These are phyloP conservation scores for Isaurus tuberculatus DNA, from an alignment of 92 coral and sea anemone species.

Conservation along the genomic window DNA sequence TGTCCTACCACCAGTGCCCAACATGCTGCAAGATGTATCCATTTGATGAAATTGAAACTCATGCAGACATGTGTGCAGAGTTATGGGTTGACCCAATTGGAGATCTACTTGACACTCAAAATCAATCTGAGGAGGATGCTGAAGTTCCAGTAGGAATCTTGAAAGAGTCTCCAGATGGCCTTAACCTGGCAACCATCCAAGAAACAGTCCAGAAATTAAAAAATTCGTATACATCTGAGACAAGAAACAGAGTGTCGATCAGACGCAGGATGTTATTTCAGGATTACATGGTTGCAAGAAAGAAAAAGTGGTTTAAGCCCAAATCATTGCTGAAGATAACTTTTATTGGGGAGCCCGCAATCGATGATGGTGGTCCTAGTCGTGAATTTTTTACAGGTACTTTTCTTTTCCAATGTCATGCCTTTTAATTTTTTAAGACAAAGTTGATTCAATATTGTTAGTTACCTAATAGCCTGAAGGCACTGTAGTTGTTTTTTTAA, in stretches of 20 bases:
- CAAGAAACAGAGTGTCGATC: slow-evolving; percentile 57
- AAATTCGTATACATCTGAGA: slow-evolving; percentile 36
- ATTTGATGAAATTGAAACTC: slow-evolving; percentile 43
- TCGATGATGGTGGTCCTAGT: slow-evolving; percentile 81
- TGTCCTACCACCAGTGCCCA: slow-evolving; percentile 41
- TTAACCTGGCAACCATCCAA: slow-evolving; percentile 48
- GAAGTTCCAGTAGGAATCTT: slow-evolving; percentile 39
- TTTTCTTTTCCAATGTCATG: slow-evolving; percentile 13
- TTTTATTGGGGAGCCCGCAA: slow-evolving; percentile 74
- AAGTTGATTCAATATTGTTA: slow-evolving; percentile 34
- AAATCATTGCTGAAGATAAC: slow-evolving; percentile 62
- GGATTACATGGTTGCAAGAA: slow-evolving; percentile 65
- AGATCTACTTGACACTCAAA: slow-evolving; percentile 40
- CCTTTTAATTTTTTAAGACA: slow-evolving; percentile 37
- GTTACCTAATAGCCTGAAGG: slow-evolving; percentile 22
- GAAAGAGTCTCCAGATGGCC: slow-evolving; percentile 45
- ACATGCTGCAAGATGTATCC: slow-evolving; percentile 44
- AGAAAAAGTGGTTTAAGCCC: slow-evolving; percentile 73
- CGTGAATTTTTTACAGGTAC: slow-evolving; percentile 82
- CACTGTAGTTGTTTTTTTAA: slow-evolving; percentile 29
- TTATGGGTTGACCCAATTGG: slow-evolving; percentile 55
- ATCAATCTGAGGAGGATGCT: slow-evolving; percentile 48
- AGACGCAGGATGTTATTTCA: slow-evolving; percentile 60
- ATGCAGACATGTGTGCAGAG: slow-evolving; percentile 43
- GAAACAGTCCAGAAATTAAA: slow-evolving; percentile 54